phyloP scores from a whole-genome alignment of 1,140 invertebrate species.

The Amphibalanus amphitrite region DNA sequence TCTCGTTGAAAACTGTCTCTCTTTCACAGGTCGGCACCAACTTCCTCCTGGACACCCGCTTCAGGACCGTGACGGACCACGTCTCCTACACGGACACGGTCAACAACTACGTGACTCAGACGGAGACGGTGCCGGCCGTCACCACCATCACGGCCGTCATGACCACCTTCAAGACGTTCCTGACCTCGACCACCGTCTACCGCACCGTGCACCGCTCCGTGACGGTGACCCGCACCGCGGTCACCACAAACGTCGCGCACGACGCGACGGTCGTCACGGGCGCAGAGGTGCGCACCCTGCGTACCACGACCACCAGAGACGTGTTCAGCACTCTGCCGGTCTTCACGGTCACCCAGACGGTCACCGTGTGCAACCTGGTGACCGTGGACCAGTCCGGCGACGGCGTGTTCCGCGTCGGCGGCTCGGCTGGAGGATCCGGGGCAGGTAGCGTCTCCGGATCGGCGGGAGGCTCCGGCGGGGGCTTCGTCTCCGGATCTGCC shows the following conservation, averaged over 20 bases:
- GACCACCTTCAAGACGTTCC: conserved; percentile 38
- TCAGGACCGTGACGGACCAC: conserved; percentile 36
- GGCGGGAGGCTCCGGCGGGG: too few relatives aligned
- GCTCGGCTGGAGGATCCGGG: too few relatives aligned
- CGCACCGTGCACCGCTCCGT: conserved; percentile 28
- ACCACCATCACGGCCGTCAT: conserved; percentile 47
- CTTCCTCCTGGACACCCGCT: conserved; percentile 13
- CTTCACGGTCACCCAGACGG: too few relatives aligned
- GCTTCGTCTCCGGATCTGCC: too few relatives aligned
- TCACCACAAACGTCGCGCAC: conserved; percentile 5
- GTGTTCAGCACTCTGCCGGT: too few relatives aligned
- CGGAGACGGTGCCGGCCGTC: conserved; percentile 30
- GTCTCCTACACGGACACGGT: conserved; percentile 26
- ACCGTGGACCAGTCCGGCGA: too few relatives aligned
- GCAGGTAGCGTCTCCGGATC: too few relatives aligned
- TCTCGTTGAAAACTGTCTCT: background rate
- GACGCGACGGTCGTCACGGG: conserved; percentile 20
- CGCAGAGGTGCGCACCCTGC: conserved; percentile 28
- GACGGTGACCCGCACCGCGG: conserved; percentile 1
- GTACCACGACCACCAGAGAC: background rate
- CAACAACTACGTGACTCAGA: conserved; percentile 14
- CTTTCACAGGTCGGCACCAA: background rate
- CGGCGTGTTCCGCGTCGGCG: too few relatives aligned
- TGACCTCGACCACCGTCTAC: conserved; percentile 52
- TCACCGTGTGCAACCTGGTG: too few relatives aligned